phyloP scores from a whole-genome alignment of 2,113 vertebrate species.

The Physeter macrocephalus region DNA sequence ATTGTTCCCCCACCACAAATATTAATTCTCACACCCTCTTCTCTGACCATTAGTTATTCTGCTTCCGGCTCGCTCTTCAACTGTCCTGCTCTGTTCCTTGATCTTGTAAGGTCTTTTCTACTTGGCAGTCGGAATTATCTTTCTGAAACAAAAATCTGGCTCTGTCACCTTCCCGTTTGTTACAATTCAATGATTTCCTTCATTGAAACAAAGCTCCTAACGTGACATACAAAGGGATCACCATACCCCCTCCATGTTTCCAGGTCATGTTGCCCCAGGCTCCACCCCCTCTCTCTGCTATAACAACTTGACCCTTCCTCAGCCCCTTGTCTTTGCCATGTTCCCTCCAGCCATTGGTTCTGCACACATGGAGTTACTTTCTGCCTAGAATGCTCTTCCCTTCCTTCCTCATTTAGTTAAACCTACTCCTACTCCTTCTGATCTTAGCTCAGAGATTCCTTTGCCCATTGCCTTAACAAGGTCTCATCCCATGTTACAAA shows the following conservation, averaged over 20 bases:
- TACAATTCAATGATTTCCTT: background rate
- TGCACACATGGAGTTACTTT: background rate
- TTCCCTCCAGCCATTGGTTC: fast-evolving
- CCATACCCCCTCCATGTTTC: background rate
- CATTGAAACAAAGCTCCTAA: background rate
- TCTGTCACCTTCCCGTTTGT: background rate
- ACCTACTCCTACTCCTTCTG: background rate
- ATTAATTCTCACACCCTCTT: background rate
- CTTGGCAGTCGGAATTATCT: background rate
- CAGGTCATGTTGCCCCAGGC: background rate
- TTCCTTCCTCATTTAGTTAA: background rate
- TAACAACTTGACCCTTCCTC: background rate
- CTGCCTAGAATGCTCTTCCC: background rate
- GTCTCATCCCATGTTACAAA: background rate
- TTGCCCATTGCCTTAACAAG: background rate
- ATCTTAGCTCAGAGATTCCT: background rate
- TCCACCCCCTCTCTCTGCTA: fast-evolving
- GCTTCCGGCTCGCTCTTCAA: background rate
- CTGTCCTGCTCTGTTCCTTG: background rate
- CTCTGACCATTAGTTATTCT: background rate
- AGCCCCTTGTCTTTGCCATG: background rate
- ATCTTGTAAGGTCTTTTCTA: background rate
- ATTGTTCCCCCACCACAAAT: background rate
- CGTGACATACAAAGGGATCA: background rate
- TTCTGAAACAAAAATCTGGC: background rate